Evolutionary conservation across 2,888 invertebrate species (phyloP).

Genomic region (Capitulum mitella): DNA sequence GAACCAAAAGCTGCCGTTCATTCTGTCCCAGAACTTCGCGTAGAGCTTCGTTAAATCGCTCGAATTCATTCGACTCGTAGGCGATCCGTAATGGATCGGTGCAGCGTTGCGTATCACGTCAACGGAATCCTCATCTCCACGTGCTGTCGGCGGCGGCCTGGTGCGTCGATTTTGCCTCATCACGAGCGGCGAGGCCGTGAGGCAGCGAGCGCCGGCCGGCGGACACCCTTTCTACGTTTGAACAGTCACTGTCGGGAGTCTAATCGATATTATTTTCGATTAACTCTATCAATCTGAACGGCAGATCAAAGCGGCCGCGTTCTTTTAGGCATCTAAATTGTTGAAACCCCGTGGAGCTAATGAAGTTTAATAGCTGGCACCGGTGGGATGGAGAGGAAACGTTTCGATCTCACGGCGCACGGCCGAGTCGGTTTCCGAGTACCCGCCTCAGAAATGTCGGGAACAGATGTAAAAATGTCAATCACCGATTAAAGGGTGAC

Average conservation of each 20-base stretch:
- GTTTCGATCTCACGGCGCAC: background rate
- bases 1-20: no score
- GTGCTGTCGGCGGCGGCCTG: background rate
- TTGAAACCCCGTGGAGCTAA: conserved; percentile 22
- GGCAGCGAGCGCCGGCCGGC: background rate
- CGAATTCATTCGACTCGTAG: no score
- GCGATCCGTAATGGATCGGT: no score
- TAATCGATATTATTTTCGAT: conserved; percentile 24
- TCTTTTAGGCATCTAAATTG: conserved; percentile 23
- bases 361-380: conserved; percentile 15
- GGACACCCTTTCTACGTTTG: background rate
- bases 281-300: conserved; percentile 23
- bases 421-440: background rate
- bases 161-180: background rate
- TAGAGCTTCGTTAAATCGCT: no score
- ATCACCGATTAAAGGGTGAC: conserved; percentile 22
- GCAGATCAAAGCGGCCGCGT: conserved; percentile 12
- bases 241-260: conserved; percentile 23
- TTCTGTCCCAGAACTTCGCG: no score
- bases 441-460: background rate
- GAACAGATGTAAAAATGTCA: conserved; percentile 10
- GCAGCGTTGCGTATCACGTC: no score
- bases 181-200: background rate
- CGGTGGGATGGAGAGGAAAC: background rate
- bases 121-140: no score